These are phyloP conservation scores for Craseonycteris thonglongyai DNA, from an alignment of 2,113 vertebrate genomes.

Conservation along the genomic window DNA sequence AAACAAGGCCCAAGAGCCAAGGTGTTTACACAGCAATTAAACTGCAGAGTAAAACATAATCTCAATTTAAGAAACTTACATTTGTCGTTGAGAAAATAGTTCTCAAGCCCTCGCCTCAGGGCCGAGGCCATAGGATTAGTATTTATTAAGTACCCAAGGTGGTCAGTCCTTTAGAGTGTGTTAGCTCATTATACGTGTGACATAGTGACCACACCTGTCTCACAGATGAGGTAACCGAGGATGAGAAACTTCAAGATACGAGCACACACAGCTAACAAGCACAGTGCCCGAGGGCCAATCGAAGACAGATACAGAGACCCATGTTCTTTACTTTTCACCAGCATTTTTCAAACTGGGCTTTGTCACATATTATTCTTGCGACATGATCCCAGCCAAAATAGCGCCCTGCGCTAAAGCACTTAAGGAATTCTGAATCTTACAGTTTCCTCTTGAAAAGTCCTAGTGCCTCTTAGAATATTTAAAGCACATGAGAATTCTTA, in stretches of 20 bases:
- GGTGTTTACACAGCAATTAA: slow-evolving; percentile 44
- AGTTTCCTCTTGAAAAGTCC: neutral
- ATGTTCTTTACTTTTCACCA: neutral
- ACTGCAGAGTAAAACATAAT: slow-evolving; percentile 3
- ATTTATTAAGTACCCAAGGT: neutral
- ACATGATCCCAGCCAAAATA: neutral
- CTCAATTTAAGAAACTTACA: slow-evolving; percentile 24
- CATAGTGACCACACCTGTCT: neutral
- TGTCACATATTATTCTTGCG: neutral
- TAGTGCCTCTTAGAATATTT: neutral
- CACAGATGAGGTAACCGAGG: neutral
- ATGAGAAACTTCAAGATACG: neutral
- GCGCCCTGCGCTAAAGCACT: neutral
- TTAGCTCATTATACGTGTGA: neutral
- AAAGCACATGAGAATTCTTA: neutral
- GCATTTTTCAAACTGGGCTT: neutral
- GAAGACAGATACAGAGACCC: neutral
- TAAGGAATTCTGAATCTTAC: neutral
- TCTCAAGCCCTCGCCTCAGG: neutral
- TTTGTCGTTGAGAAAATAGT: neutral
- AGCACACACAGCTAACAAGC: neutral
- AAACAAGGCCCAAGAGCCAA: slow-evolving; percentile 23
- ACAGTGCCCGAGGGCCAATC: neutral
- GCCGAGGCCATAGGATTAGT: neutral
- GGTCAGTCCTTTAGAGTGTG: neutral